A percentile compares a stretch with the other conserved stretches of the same genome.
These are phyloP conservation scores for Pseudobourletiella spinata DNA, from an alignment of 1,140 invertebrate species.

Conservation along the genomic window DNA sequence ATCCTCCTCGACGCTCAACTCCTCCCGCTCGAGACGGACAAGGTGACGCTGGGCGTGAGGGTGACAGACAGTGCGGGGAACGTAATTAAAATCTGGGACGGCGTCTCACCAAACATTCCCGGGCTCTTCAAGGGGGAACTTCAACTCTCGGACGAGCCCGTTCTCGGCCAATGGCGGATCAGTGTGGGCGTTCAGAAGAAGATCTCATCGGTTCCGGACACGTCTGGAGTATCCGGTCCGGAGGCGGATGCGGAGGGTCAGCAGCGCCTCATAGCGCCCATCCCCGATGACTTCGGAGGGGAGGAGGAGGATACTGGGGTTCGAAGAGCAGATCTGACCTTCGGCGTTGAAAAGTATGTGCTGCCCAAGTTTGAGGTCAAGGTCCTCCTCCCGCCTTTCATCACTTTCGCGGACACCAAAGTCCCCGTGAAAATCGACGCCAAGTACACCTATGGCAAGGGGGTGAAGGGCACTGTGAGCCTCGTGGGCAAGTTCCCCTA, in stretches of 20 bases:
- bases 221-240: not conserved
- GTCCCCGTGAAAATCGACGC: slow-evolving; percentile 50
- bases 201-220: not conserved
- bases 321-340: slow-evolving; percentile 36
- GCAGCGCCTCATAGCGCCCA: too few species aligned
- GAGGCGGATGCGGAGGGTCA: not conserved
- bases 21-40: slow-evolving; percentile 52
- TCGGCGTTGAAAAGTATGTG: slow-evolving; percentile 86
- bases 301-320: not conserved
- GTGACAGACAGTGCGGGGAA: slow-evolving; percentile 64
- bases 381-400: slow-evolving; percentile 66
- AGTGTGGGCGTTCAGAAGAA: not conserved
- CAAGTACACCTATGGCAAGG: slow-evolving; percentile 7
- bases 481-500: not conserved
- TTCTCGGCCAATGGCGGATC: slow-evolving; percentile 44
- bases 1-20: slow-evolving; percentile 67
- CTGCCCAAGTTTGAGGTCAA: slow-evolving; percentile 82
- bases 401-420: slow-evolving; percentile 64
- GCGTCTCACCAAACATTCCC: slow-evolving; percentile 56
- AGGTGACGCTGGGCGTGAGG: slow-evolving; percentile 51
- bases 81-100: slow-evolving; percentile 67
- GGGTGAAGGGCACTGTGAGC: not conserved
- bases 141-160: slow-evolving; percentile 66
- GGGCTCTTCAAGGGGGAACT: slow-evolving; percentile 71
- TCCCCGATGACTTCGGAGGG: not conserved